phyloP scores from a whole-genome alignment of 2,888 invertebrate species.

The Spodoptera picta region DNA sequence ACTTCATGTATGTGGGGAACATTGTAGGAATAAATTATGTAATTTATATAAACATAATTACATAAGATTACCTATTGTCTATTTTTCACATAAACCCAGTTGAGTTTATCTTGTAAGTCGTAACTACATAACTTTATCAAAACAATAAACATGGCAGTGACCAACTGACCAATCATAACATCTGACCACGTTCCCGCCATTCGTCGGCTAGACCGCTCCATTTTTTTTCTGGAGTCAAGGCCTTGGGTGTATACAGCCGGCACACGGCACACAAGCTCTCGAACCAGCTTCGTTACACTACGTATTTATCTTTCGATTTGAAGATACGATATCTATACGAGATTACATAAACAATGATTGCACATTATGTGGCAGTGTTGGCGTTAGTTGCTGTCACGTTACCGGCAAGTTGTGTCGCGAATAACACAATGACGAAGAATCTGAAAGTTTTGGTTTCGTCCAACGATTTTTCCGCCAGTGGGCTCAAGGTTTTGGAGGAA shows the following conservation, averaged over 20 bases:
- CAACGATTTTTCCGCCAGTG: slow-evolving; percentile 90
- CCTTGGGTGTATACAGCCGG: slow-evolving; percentile 47
- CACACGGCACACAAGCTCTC: slow-evolving; percentile 37
- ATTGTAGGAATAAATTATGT: too few species aligned
- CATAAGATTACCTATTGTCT: not conserved
- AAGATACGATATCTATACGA: slow-evolving; percentile 46
- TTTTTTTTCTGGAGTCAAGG: slow-evolving; percentile 54
- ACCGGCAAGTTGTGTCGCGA: slow-evolving; percentile 50
- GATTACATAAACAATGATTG: slow-evolving; percentile 56
- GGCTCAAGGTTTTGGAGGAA: slow-evolving; percentile 89
- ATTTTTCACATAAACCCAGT: slow-evolving; percentile 1
- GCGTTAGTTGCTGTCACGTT: slow-evolving; percentile 61
- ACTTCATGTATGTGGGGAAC: too few species aligned
- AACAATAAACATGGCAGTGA: slow-evolving; percentile 23
- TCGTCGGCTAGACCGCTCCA: slow-evolving; percentile 20
- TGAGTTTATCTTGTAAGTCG: too few species aligned
- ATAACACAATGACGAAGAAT: slow-evolving; percentile 77
- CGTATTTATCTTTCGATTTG: slow-evolving; percentile 48
- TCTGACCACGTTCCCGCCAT: slow-evolving; percentile 44
- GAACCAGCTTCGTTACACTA: slow-evolving; percentile 33
- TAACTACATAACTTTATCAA: slow-evolving; percentile 1
- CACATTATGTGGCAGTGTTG: slow-evolving; percentile 38
- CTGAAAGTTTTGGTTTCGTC: slow-evolving; percentile 92
- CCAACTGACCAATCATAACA: slow-evolving; percentile 9
- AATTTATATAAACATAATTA: slow-evolving; percentile 4